A percentile compares a stretch with the other conserved stretches of the same genome.
Evolutionary conservation across 2,113 vertebrate genomes (phyloP).

Genomic region (Cyrtonyx montezumae): DNA sequence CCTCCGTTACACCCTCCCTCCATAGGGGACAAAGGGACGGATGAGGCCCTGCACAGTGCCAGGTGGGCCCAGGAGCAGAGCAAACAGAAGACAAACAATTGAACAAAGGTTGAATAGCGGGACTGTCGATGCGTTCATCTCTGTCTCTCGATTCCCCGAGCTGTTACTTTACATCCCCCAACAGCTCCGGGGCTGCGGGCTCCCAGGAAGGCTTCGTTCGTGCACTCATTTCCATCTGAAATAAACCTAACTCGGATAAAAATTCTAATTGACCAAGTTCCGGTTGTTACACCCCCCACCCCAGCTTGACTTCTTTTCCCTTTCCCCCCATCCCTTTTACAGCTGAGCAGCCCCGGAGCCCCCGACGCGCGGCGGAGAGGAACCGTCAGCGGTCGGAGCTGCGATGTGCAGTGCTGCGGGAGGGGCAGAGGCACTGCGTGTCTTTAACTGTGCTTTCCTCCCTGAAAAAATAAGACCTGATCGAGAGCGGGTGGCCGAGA

Average conservation of each 20-base stretch:
- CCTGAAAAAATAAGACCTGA: not conserved
- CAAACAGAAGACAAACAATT: not conserved
- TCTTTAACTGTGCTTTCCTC: not conserved
- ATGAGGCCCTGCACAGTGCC: too few relatives aligned
- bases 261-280: not conserved
- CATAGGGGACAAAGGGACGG: too few relatives aligned
- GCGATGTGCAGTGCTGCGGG: not conserved
- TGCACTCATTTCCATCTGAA: not conserved
- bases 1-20: too few relatives aligned
- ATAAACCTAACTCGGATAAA: not conserved
- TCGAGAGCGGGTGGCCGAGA: too few relatives aligned
- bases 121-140: accelerated
- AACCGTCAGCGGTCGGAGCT: not conserved
- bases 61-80: not conserved
- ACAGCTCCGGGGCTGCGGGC: accelerated
- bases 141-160: not conserved
- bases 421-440: not conserved
- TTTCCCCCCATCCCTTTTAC: not conserved
- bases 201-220: not conserved
- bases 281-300: accelerated
- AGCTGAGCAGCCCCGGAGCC: not conserved
- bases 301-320: not conserved
- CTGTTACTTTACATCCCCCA: too few relatives aligned
- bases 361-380: too few relatives aligned
- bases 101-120: accelerated